A percentile compares a stretch with the other conserved stretches of the same genome.
Evolutionary conservation across 2,888 invertebrate genomes (phyloP).

Genomic region (Labia minor): DNA sequence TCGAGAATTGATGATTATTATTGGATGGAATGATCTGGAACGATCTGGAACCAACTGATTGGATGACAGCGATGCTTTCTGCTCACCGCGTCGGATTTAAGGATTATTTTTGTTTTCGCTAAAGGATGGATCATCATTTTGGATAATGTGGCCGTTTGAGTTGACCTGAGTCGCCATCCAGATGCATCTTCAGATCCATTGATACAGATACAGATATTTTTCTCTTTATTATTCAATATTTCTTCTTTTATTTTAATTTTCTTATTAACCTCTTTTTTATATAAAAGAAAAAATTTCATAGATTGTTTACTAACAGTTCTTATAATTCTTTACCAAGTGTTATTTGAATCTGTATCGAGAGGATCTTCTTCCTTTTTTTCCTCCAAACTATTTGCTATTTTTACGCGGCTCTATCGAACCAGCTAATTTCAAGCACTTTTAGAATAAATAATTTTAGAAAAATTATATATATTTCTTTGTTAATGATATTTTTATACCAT

Average conservation of each 20-base stretch:
- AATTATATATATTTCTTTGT: not conserved
- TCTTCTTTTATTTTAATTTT: not conserved
- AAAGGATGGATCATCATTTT: too few species aligned
- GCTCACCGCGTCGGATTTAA: too few species aligned
- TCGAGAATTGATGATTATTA: too few species aligned
- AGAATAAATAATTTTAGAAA: not conserved
- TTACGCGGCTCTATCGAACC: not conserved
- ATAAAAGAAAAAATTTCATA: not conserved
- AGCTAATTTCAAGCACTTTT: conserved; percentile 13
- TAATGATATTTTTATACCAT: not conserved
- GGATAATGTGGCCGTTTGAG: too few species aligned
- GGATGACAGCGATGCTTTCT: too few species aligned
- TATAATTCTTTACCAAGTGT: not conserved
- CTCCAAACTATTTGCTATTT: not conserved
- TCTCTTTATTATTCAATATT: not conserved
- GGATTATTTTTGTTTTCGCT: too few species aligned
- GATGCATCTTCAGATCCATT: not conserved
- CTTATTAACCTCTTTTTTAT: conserved; percentile 4
- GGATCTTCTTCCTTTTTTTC: not conserved
- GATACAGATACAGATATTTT: conserved; percentile 2
- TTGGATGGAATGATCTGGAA: too few species aligned
- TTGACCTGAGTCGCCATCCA: too few species aligned
- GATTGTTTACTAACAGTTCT: not conserved
- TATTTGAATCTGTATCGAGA: conserved; percentile 8
- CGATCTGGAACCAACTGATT: too few species aligned